Percentiles rank a stretch among this genome's conserved stretches.
Evolutionary conservation across 1,140 invertebrate species (phyloP).

Genomic region (Drosophila kohkoa): DNA sequence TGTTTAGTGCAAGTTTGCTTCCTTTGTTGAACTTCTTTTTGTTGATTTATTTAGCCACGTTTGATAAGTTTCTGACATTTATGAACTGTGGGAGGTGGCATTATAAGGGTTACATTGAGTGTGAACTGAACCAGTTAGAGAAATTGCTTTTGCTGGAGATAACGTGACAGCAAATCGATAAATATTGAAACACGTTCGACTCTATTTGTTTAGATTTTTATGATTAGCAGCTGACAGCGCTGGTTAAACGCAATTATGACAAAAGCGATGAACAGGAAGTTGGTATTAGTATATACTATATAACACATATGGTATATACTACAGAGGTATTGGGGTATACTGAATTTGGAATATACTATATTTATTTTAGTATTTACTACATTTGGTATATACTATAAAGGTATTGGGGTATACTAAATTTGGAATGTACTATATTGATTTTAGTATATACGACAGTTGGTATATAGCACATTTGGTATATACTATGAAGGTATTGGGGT

Average conservation of each 20-base stretch:
- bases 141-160: constrained; percentile 48
- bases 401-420: too few species aligned
- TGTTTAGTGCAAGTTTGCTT: constrained; percentile 34
- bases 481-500: too few species aligned
- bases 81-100: constrained; percentile 18
- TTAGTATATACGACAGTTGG: too few species aligned
- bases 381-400: too few species aligned
- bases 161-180: constrained; percentile 75
- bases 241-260: not conserved
- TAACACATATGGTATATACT: too few species aligned
- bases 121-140: constrained; percentile 34
- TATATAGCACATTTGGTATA: too few species aligned
- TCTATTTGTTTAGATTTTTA: constrained; percentile 38
- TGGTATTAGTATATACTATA: too few species aligned
- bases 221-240: constrained; percentile 17
- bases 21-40: constrained; percentile 24
- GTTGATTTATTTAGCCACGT: constrained; percentile 65
- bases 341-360: too few species aligned
- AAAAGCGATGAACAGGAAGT: not conserved
- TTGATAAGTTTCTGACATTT: constrained; percentile 64
- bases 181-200: constrained; percentile 64
- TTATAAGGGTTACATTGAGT: not conserved
- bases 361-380: too few species aligned
- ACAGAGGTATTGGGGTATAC: too few species aligned
- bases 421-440: too few species aligned